phyloP scores from a whole-genome alignment of 2,113 vertebrate species.

The Tragelaphus strepsiceros region DNA sequence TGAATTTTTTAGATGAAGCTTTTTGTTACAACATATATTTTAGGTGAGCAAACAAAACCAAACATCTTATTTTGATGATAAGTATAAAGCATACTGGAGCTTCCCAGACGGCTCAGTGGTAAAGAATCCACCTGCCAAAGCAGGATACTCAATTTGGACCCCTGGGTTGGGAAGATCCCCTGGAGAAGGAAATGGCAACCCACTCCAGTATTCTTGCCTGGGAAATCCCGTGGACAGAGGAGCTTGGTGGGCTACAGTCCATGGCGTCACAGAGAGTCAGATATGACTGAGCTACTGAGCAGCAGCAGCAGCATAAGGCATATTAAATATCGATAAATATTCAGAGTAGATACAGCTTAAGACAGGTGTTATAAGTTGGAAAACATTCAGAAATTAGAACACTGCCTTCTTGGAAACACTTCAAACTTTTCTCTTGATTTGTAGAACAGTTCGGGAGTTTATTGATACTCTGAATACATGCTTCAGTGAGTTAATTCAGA shows the following conservation, averaged over 20 bases:
- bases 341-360: neutral
- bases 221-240: neutral
- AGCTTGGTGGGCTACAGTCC: neutral
- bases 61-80: conserved; percentile 20
- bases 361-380: conserved; percentile 17
- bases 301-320: neutral
- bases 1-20: neutral
- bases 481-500: conserved; percentile 26
- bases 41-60: neutral
- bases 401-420: neutral
- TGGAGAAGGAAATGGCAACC: neutral
- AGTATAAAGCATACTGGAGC: neutral
- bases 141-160: neutral
- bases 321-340: neutral
- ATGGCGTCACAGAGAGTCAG: neutral
- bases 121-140: neutral
- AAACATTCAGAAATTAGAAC: neutral
- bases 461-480: neutral
- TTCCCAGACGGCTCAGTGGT: neutral
- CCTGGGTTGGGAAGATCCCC: neutral
- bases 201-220: neutral
- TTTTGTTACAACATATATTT: neutral
- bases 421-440: conserved; percentile 15
- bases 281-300: neutral
- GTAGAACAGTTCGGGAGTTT: conserved; percentile 32